A percentile compares a stretch with the other conserved stretches of the same genome.
Conservation (phyloP, 1,140 invertebrate genomes). For the Centruroides vittatus region DNA sequence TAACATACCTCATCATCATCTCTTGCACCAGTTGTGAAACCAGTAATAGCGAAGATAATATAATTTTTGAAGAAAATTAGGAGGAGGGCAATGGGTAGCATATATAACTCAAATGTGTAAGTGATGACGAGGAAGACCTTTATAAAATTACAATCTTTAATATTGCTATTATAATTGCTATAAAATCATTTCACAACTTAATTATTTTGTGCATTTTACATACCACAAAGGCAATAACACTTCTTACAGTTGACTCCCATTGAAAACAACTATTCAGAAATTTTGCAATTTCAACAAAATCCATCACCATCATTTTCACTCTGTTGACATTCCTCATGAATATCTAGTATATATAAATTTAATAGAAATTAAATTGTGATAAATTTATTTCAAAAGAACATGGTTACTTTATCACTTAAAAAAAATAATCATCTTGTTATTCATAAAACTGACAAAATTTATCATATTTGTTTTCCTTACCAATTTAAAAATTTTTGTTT, state of each 20-base stretch:
- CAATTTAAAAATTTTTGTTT: no score
- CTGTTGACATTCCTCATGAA: constrained; percentile 89
- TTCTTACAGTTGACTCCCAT: constrained; percentile 87
- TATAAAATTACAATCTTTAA: background rate
- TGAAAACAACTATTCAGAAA: constrained; percentile 92
- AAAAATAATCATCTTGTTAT: no score
- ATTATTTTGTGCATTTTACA: constrained; percentile 9
- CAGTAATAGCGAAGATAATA: constrained; percentile 9
- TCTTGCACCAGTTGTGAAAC: background rate
- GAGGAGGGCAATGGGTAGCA: constrained; percentile 59
- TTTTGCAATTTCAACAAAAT: constrained; percentile 75
- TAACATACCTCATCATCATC: constrained; percentile 18
- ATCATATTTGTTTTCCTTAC: no score
- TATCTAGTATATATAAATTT: constrained; percentile 32
- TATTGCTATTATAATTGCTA: no score
- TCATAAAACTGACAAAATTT: no score
- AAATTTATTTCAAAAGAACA: no score
- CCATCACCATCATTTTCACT: constrained; percentile 74
- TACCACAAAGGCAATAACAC: constrained; percentile 67
- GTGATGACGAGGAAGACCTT: constrained; percentile 52
- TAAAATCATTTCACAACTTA: no score
- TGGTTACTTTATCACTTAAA: no score
- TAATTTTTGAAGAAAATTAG: constrained; percentile 58
- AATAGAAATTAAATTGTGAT: background rate
- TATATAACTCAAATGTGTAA: constrained; percentile 76